These are phyloP conservation scores for Plebejus melissa DNA, from an alignment of 2,888 invertebrate species.

Conservation along the genomic window DNA sequence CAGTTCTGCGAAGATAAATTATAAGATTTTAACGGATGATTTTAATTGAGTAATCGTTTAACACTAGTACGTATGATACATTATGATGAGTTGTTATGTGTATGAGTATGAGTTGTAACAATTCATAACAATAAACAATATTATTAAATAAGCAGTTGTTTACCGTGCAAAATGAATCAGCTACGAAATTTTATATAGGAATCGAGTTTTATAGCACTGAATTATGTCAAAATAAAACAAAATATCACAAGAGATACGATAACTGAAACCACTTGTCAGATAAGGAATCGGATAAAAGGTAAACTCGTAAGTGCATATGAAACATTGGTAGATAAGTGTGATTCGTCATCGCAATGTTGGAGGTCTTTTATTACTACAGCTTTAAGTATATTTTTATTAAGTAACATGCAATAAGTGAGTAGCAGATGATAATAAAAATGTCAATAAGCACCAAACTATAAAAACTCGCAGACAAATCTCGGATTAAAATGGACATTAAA, in stretches of 20 bases:
- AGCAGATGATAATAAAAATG: neutral
- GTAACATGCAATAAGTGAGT: neutral
- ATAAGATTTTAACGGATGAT: constrained; percentile 20
- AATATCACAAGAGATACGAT: neutral
- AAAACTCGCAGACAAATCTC: too few species aligned
- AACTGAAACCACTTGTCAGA: constrained; percentile 6
- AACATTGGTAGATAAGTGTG: neutral
- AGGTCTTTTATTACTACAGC: neutral
- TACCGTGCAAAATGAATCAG: neutral
- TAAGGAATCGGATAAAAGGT: neutral
- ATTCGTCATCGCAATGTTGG: constrained; percentile 1
- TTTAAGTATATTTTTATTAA: neutral
- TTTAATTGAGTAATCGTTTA: constrained; percentile 21
- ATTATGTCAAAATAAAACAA: constrained; percentile 4
- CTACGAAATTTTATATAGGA: neutral
- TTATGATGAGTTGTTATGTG: neutral
- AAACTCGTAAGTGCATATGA: constrained; percentile 13
- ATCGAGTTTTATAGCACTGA: neutral
- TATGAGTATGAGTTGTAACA: neutral
- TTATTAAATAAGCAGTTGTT: neutral
- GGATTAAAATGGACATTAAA: too few species aligned
- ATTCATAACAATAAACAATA: neutral
- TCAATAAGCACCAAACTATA: too few species aligned
- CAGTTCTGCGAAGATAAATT: constrained; percentile 14
- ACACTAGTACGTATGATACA: constrained; percentile 10